These are phyloP conservation scores for Diaperis boleti DNA, from an alignment of 2,888 invertebrate genomes.

Conservation along the genomic window DNA sequence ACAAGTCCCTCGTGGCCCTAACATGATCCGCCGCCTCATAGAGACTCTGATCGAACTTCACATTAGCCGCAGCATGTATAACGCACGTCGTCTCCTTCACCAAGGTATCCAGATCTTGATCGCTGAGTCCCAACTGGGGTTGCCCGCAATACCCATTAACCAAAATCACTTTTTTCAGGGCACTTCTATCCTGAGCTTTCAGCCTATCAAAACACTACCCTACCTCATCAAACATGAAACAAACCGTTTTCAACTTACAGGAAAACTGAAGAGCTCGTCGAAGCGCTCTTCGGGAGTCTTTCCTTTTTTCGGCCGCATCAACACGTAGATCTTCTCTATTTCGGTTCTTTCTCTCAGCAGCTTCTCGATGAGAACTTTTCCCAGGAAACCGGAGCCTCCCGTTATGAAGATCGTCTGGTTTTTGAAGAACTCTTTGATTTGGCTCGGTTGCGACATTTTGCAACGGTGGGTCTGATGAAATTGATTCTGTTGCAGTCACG, in stretches of 20 bases:
- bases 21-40: slow-evolving; percentile 78
- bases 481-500: too few relatives aligned
- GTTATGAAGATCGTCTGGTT: slow-evolving; percentile 60
- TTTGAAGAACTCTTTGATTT: slow-evolving; percentile 55
- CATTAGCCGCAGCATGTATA: slow-evolving; percentile 82
- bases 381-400: slow-evolving; percentile 64
- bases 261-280: slow-evolving; percentile 46
- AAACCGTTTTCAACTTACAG: too few relatives aligned
- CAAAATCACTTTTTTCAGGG: slow-evolving; percentile 8
- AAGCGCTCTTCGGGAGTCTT: slow-evolving; percentile 48
- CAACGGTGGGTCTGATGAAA: too few relatives aligned
- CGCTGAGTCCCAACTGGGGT: slow-evolving; percentile 4
- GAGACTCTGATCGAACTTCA: slow-evolving; percentile 78
- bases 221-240: too few relatives aligned
- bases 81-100: slow-evolving; percentile 4
- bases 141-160: slow-evolving; percentile 13
- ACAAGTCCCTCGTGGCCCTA: slow-evolving; percentile 73
- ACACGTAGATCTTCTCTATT: slow-evolving; percentile 55
- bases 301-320: slow-evolving; percentile 58
- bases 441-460: not conserved
- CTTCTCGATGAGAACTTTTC: slow-evolving; percentile 54
- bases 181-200: not conserved
- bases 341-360: slow-evolving; percentile 54
- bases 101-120: slow-evolving; percentile 3
- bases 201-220: slow-evolving; percentile 11